Evolutionary conservation across 1,140 invertebrate species (phyloP).

Genomic region (Chymomyza costata): DNA sequence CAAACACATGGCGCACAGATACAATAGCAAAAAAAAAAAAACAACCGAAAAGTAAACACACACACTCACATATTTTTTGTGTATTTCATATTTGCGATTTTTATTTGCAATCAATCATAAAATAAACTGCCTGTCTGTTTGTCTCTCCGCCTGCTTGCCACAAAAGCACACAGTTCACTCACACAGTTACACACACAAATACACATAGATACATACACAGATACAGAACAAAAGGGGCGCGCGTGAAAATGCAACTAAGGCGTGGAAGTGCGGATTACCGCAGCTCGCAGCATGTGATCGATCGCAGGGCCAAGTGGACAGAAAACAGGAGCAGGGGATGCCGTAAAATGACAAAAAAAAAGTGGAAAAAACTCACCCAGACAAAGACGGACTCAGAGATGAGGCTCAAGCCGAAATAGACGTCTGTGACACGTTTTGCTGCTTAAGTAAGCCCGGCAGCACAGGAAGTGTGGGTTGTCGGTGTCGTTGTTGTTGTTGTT

Average conservation of each 20-base stretch:
- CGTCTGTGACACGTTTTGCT: not conserved
- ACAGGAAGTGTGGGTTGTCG: slow-evolving; percentile 68
- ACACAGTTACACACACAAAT: too few relatives aligned
- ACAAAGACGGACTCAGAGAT: slow-evolving; percentile 18
- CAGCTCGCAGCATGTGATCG: slow-evolving; percentile 69
- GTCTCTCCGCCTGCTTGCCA: slow-evolving; percentile 29
- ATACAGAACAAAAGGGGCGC: slow-evolving; percentile 45
- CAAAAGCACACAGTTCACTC: too few relatives aligned
- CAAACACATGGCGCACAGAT: slow-evolving; percentile 24
- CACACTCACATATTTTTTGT: not conserved
- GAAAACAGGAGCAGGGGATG: not conserved
- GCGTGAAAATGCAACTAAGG: slow-evolving; percentile 69
- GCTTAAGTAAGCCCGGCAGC: slow-evolving; percentile 10
- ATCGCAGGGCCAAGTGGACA: slow-evolving; percentile 34
- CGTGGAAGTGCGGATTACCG: slow-evolving; percentile 71
- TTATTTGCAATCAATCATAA: slow-evolving; percentile 74
- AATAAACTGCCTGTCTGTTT: slow-evolving; percentile 61
- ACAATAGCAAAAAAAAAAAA: slow-evolving; percentile 15
- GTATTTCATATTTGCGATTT: slow-evolving; percentile 62
- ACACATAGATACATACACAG: not conserved
- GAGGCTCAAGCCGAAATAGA: slow-evolving; percentile 28
- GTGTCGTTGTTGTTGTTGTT: slow-evolving; percentile 3
- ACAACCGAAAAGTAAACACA: slow-evolving; percentile 64
- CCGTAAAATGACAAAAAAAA: not conserved
- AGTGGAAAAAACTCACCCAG: slow-evolving; percentile 1